These are phyloP conservation scores for Cichladusa arquata DNA, from an alignment of 2,113 vertebrate species.

Conservation along the genomic window DNA sequence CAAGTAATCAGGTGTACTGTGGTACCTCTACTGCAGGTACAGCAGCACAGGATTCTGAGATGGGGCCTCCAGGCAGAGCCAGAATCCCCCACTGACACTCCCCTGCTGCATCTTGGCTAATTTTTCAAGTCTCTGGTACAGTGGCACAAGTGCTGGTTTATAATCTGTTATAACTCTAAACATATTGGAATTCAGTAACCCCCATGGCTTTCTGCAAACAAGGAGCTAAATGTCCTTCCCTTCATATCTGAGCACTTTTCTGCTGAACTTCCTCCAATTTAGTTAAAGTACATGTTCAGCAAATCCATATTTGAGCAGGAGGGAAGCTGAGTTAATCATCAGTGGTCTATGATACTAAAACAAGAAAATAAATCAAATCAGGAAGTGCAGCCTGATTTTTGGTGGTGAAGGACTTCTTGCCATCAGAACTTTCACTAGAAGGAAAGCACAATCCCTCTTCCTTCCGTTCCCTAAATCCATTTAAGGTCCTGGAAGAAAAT, in stretches of 20 bases:
- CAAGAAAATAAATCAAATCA: not conserved
- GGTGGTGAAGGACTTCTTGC: not conserved
- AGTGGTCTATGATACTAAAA: not conserved
- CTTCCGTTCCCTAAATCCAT: not conserved
- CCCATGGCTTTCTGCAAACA: not conserved
- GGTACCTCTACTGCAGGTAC: slow-evolving; percentile 3
- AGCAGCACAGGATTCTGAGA: slow-evolving; percentile 22
- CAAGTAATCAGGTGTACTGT: slow-evolving; percentile 49
- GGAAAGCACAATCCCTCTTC: not conserved
- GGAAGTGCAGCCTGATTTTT: not conserved
- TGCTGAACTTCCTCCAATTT: not conserved
- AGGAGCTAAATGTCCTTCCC: not conserved
- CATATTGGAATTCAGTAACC: not conserved
- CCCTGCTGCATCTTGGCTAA: not conserved
- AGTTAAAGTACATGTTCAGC: not conserved
- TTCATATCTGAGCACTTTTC: not conserved
- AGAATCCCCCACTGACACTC: not conserved
- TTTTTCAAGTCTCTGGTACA: slow-evolving; percentile 34
- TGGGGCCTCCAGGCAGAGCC: not conserved
- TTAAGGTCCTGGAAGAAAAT: not conserved
- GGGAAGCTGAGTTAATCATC: not conserved
- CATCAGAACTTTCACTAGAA: not conserved
- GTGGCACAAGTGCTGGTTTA: not conserved
- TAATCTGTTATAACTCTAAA: not conserved
- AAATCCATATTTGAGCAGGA: not conserved